Percentiles rank a stretch among this genome's conserved stretches.
phyloP scores from a whole-genome alignment of 1,140 invertebrate species.

The Homarus americanus region DNA sequence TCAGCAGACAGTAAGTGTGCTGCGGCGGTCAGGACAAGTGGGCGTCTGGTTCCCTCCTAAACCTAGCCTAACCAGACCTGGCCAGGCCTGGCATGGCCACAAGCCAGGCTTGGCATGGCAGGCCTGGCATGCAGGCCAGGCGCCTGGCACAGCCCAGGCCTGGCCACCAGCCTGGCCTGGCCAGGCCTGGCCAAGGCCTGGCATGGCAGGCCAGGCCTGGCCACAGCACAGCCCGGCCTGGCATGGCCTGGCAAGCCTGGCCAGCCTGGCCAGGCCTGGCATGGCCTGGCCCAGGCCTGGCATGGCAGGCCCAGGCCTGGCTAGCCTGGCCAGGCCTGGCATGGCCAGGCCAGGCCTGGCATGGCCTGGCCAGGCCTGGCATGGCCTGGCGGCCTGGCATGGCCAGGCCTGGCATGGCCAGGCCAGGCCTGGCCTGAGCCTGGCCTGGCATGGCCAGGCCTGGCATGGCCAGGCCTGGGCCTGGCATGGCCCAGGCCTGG shows the following conservation, averaged over 20 bases:
- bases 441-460: slow-evolving; percentile 71
- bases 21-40: neutral
- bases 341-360: no score
- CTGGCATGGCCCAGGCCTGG: slow-evolving; percentile 74
- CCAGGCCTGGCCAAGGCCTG: slow-evolving; percentile 61
- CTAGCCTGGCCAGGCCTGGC: slow-evolving; percentile 28
- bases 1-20: no score
- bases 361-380: slow-evolving; percentile 66
- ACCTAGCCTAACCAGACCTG: neutral
- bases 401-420: no score
- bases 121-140: slow-evolving; percentile 10
- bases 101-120: neutral
- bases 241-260: slow-evolving; percentile 68
- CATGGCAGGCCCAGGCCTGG: neutral
- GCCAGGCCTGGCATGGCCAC: slow-evolving; percentile 2
- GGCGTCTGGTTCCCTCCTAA: neutral
- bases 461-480: slow-evolving; percentile 74
- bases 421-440: slow-evolving; percentile 74
- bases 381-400: slow-evolving; percentile 44
- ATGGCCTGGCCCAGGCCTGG: slow-evolving; percentile 26
- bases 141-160: slow-evolving; percentile 43
- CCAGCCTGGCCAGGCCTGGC: slow-evolving; percentile 74
- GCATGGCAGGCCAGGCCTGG: slow-evolving; percentile 55
- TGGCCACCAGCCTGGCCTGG: no score
- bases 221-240: slow-evolving; percentile 52